These are phyloP conservation scores for Junonia oenone DNA, from an alignment of 2,888 invertebrate species.

Conservation along the genomic window DNA sequence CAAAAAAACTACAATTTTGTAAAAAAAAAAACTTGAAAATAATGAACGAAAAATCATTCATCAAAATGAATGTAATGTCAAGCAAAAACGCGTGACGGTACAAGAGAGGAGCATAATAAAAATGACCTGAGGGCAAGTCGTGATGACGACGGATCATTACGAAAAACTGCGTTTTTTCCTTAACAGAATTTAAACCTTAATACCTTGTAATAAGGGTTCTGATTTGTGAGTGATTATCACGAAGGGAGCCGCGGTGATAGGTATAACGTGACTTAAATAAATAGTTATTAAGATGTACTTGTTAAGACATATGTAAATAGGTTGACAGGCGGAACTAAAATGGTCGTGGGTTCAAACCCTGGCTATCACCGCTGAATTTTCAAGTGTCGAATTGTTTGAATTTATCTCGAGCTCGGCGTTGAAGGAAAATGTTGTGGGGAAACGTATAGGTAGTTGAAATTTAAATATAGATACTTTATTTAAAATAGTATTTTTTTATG, in stretches of 20 bases:
- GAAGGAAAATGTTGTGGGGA: too few species aligned
- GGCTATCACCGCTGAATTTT: too few species aligned
- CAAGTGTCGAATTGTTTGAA: too few species aligned
- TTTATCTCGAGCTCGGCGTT: too few species aligned
- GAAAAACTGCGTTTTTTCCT: slow-evolving; percentile 31
- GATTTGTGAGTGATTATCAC: background rate
- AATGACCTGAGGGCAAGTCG: slow-evolving; percentile 46
- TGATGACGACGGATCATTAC: slow-evolving; percentile 48
- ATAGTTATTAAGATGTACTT: background rate
- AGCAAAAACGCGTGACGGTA: background rate
- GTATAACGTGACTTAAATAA: background rate
- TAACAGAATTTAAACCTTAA: slow-evolving; percentile 11
- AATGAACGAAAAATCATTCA: too few species aligned
- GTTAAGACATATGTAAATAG: background rate
- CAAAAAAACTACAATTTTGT: too few species aligned
- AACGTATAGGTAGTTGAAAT: too few species aligned
- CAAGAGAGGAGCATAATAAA: slow-evolving; percentile 1
- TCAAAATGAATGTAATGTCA: background rate
- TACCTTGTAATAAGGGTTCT: background rate
- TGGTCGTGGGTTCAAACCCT: too few species aligned
- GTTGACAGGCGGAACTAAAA: too few species aligned
- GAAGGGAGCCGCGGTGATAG: background rate
- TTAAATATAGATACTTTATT: too few species aligned
- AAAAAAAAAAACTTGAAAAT: too few species aligned
- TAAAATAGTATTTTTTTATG: too few species aligned